Percentiles rank a stretch among this genome's conserved stretches.
These are phyloP conservation scores for Seriola rivoliana DNA, from an alignment of 2,113 vertebrate species.

Conservation along the genomic window DNA sequence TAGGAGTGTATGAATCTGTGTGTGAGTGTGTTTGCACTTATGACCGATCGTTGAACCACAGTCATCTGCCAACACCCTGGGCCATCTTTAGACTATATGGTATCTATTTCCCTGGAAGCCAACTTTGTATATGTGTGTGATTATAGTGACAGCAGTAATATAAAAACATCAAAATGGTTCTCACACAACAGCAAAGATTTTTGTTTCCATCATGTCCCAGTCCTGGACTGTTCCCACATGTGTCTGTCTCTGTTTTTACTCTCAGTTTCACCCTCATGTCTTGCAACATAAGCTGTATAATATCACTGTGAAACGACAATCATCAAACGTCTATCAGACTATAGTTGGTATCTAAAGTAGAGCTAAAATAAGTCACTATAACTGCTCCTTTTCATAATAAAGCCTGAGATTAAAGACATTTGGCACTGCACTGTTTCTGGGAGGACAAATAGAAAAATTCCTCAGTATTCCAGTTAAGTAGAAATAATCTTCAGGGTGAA, in stretches of 20 bases:
- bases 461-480: neutral
- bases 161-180: slow-evolving; percentile 47
- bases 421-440: neutral
- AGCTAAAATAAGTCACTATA: neutral
- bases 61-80: slow-evolving; percentile 75
- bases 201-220: neutral
- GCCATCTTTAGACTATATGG: slow-evolving; percentile 55
- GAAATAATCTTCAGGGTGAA: slow-evolving; percentile 8
- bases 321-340: neutral
- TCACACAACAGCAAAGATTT: slow-evolving; percentile 16
- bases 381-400: neutral
- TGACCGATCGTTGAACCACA: slow-evolving; percentile 73
- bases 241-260: slow-evolving; percentile 6
- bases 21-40: slow-evolving; percentile 24
- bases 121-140: slow-evolving; percentile 36
- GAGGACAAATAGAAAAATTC: neutral
- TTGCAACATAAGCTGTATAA: neutral
- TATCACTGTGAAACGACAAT: neutral
- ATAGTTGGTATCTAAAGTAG: neutral
- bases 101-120: slow-evolving; percentile 60
- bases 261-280: slow-evolving; percentile 8
- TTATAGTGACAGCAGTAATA: slow-evolving; percentile 38
- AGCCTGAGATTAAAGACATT: neutral
- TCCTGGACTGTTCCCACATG: neutral
- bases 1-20: slow-evolving; percentile 9